phyloP scores from a whole-genome alignment of 2,888 invertebrate genomes.

The Nephrotoma flavescens region DNA sequence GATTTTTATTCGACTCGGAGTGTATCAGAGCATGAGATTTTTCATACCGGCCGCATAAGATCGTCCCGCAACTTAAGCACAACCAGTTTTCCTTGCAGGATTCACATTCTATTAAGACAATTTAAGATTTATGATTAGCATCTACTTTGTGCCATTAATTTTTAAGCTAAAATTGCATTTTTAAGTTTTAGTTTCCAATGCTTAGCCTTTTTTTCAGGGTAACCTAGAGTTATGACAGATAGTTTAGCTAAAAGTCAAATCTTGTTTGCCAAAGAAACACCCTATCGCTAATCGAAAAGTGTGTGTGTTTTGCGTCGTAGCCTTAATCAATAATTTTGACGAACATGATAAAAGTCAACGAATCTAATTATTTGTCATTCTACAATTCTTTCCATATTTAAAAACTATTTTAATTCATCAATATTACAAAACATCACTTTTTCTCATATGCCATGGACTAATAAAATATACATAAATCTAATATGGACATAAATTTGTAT shows the following conservation, averaged over 20 bases:
- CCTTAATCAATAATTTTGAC: not conserved
- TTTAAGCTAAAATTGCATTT: not conserved
- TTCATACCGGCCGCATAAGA: conserved; percentile 64
- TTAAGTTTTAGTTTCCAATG: too few species aligned
- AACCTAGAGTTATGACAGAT: too few species aligned
- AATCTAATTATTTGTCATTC: not conserved
- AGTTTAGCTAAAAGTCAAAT: too few species aligned
- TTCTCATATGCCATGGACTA: not conserved
- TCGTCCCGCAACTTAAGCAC: conserved; percentile 57
- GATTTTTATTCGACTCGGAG: conserved; percentile 42
- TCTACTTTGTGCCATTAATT: not conserved
- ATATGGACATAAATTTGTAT: not conserved
- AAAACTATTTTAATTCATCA: not conserved
- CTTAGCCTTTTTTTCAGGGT: not conserved
- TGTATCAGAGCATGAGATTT: conserved; percentile 63
- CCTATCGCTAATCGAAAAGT: not conserved
- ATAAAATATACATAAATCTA: not conserved
- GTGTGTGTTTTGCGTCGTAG: not conserved
- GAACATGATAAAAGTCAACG: not conserved
- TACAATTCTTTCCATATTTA: not conserved
- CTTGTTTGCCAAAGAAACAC: not conserved
- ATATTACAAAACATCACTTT: not conserved
- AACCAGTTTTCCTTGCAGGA: conserved; percentile 57
- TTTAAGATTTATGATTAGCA: not conserved
- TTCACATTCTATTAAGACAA: conserved; percentile 39